Evolutionary conservation across 2,888 invertebrate genomes (phyloP), one percentile per base, ranked within the genome.

Genomic region (Trilocha varians): DNA sequence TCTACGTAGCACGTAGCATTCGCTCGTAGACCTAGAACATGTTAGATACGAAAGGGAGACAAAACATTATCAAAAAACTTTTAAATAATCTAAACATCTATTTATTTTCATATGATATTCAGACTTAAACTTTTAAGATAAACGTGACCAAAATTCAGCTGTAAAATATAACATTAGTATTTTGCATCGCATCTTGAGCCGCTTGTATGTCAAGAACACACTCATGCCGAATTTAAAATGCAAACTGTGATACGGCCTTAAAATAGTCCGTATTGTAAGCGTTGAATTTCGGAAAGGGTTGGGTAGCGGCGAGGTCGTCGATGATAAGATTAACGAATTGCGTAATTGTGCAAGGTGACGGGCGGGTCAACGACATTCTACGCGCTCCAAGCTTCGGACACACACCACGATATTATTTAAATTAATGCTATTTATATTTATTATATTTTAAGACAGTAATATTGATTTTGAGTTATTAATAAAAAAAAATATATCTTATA

Each of bases 301-400:
- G 62, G 77, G 70, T 68, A 65, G 54, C 49, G 59, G 50, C 70
- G 77, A 77, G 80, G 78, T 71, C 74, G 67, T 75, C 72, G 74
- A 83, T 77, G 80, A 83, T 84, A 83, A 84, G 82, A 83, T 83
- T 80, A 78, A 70, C 70, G 59, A 70, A 77, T 85, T 85, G 84
- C 84, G 84, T 84, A 85, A 83, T 77, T 70, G 70, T 62, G 71
- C 82, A 84, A 85, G 84, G 84, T 82, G 74, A 83, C 71, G 73
- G 25, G 67, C 70, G 74, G 84, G 84, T 84, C 84, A 78, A 67
- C 80, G 84, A 83, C 84, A 75, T 68, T 70, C 69, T 74, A 65
- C 64, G 65, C 64, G 49, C 49, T 47, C 53, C 73, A 80, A 83
- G 80, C 80, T 84, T n/a, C 76, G 74, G 76, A 69, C 61, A 62